Conservation (phyloP, 2,888 invertebrate species). For the Theretra japonica region DNA sequence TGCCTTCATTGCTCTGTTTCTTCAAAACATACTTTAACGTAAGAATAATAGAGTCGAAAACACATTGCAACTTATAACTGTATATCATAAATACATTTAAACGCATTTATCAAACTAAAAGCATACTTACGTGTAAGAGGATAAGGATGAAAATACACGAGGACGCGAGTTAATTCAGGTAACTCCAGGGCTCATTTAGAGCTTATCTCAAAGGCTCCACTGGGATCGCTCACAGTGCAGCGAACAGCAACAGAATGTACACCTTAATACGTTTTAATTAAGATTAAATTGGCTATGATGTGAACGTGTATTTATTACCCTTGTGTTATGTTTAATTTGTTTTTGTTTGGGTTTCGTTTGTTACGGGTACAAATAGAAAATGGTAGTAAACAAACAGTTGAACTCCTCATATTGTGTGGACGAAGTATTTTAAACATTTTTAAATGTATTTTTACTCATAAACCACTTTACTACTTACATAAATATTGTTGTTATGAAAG, state of each 20-base stretch:
- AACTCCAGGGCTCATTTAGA: background rate
- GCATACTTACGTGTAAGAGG: no score
- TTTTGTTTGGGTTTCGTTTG: background rate
- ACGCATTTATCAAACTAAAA: background rate
- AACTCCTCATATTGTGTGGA: no score
- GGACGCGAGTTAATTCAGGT: background rate
- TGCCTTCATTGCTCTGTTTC: background rate
- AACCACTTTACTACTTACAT: no score
- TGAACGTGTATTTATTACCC: background rate
- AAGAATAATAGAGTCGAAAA: background rate
- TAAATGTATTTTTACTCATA: no score
- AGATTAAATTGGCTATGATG: background rate
- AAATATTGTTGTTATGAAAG: no score
- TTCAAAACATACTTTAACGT: background rate
- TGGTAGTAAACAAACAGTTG: no score
- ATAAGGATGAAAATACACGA: background rate
- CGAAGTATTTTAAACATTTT: no score
- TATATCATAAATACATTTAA: background rate
- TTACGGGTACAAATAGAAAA: no score
- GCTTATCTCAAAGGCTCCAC: constrained; percentile 10
- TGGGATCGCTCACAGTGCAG: background rate
- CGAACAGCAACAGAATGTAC: background rate
- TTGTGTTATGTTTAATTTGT: background rate
- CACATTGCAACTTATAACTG: background rate
- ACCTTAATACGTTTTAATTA: background rate